Conservation (phyloP, 1,140 invertebrate genomes). For the Condylostylus longicornis region DNA sequence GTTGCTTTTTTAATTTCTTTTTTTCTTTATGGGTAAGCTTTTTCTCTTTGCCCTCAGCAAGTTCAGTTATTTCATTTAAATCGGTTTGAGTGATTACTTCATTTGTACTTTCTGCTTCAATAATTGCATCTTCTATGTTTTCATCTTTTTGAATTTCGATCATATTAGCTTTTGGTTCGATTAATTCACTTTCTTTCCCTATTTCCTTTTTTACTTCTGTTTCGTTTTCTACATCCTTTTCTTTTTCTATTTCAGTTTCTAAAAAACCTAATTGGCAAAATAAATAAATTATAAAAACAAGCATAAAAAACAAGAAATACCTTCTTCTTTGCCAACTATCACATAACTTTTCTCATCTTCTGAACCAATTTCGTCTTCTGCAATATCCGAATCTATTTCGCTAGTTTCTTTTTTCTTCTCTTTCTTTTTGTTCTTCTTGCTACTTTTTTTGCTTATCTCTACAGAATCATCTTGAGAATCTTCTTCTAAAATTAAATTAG, state of each 20-base stretch:
- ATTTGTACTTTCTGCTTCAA: conserved; percentile 8
- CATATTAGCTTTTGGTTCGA: conserved; percentile 5
- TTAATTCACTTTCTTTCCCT: conserved; percentile 1
- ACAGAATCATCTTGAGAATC: conserved; percentile 11
- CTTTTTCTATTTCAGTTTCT: conserved; percentile 4
- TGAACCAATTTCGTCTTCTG: too few species aligned
- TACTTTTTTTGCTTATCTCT: conserved; percentile 9
- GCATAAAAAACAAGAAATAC: too few species aligned
- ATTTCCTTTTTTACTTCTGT: conserved; percentile 1
- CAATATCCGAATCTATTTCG: conserved; percentile 1
- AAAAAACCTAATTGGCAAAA: conserved; percentile 8
- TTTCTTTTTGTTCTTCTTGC: conserved; percentile 9
- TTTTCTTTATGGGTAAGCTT: conserved; percentile 89
- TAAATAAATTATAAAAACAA: too few species aligned
- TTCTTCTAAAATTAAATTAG: conserved; percentile 6
- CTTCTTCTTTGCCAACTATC: too few species aligned
- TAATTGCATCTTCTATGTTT: conserved; percentile 10
- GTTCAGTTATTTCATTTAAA: conserved; percentile 2
- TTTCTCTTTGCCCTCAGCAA: conserved; percentile 37
- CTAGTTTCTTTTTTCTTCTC: conserved; percentile 12
- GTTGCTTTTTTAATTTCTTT: conserved; percentile 85
- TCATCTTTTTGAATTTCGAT: conserved; percentile 5
- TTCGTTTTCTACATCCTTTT: conserved; percentile 10
- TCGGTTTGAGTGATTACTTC: conserved; percentile 9
- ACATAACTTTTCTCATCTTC: too few species aligned